Evolutionary conservation across 2,888 invertebrate species (phyloP).

Genomic region (Agrochola macilenta): DNA sequence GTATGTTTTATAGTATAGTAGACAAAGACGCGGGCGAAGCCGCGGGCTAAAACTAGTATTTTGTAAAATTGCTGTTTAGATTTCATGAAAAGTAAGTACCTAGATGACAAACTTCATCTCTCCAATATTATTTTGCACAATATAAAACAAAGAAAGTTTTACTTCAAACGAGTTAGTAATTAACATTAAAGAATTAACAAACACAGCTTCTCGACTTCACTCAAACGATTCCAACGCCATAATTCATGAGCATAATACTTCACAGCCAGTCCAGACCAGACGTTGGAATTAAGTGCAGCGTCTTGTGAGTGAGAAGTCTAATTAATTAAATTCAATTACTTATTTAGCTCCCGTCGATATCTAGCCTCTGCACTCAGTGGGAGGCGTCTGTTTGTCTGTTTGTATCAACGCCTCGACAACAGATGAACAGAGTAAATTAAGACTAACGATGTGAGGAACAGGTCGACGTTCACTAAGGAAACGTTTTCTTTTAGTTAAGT

Average conservation of each 20-base stretch:
- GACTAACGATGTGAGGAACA: constrained; percentile 49
- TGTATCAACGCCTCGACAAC: constrained; percentile 31
- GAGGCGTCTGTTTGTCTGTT: constrained; percentile 60
- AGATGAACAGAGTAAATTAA: constrained; percentile 52
- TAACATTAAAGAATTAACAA: neutral
- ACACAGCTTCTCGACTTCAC: neutral
- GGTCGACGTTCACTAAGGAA: constrained; percentile 34
- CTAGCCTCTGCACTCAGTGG: constrained; percentile 37
- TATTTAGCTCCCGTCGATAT: constrained; percentile 62
- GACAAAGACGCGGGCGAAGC: no score
- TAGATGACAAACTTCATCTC: neutral
- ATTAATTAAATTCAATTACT: constrained; percentile 72
- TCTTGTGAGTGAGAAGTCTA: constrained; percentile 62
- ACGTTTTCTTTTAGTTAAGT: constrained; percentile 30
- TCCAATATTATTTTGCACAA: neutral
- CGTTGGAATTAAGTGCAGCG: constrained; percentile 52
- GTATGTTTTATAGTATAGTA: no score
- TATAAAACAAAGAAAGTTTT: neutral
- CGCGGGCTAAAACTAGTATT: no score
- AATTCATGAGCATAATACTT: constrained; percentile 43
- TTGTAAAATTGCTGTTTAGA: neutral
- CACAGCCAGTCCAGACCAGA: constrained; percentile 37
- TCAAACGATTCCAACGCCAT: constrained; percentile 33
- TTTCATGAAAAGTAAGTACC: neutral
- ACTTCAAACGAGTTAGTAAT: constrained; percentile 4